Base-by-base conservation (phyloP, 2,113 vertebrate genomes). In the Macquaria ambigua region DNA sequence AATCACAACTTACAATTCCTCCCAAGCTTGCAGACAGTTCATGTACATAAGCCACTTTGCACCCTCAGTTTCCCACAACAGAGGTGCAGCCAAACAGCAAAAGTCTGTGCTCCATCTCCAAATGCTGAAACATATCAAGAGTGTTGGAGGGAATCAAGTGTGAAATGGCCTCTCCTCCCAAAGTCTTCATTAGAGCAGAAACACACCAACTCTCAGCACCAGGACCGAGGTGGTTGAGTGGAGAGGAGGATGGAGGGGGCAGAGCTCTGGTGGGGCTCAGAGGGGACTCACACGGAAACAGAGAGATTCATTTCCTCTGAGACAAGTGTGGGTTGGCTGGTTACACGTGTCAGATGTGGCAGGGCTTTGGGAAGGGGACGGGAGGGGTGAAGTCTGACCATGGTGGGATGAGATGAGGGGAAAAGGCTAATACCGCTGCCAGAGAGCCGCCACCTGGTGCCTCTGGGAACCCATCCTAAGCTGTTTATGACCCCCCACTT, bases 91-190 rank as follows among this genome's bases (percentile, higher is more conserved):
- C 77, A 72, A 39, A 16, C 69, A 23, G 73, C 59, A 78, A 52
- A 20, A 25, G 85, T 16, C 74, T 41, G 31, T 12, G 56, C 80
- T 67, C 79, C 61, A 46, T 84, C 79, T 79, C 71, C 66, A 84
- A 85, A 71, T 79, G 50, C 81, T 70, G 74, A 87, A 87, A 92
- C 86, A 86, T 82, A 86, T 88, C 92, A 91, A 82, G 84, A 74
- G 81, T 86, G 83, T 89, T 87, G 85, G 81, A 87, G 92, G 89
- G 92, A 94, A 90, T 91, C 91, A 81, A 91, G 90, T 93, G 92
- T 92, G 94, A 95, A 95, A 94, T 94, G 94, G 91, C 89, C 88
- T 94, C 84, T 92, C 89, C 90, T 86, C 79, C 89, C 86, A 84
- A 92, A 84, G 90, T 93, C 92, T 93, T 93, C 89, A 93, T 93